Evolutionary conservation across 2,113 vertebrate species (phyloP).

Genomic region (Hystrix brachyura): DNA sequence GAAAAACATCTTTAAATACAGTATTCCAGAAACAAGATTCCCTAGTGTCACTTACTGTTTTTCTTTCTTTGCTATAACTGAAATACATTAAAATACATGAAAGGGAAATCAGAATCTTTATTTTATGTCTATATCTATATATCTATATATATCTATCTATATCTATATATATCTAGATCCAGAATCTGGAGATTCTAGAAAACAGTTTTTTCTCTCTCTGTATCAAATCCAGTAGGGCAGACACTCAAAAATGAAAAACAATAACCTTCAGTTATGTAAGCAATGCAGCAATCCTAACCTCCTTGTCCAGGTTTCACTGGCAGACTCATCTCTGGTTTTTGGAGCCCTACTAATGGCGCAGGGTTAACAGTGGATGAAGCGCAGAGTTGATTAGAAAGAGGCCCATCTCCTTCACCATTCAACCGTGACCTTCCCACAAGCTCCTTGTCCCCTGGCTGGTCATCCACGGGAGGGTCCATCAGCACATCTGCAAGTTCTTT

Average conservation of each 20-base stretch:
- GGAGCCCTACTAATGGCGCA: conserved; percentile 89
- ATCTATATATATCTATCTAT: no score
- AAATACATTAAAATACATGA: conserved; percentile 10
- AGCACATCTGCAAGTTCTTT: conserved; percentile 97
- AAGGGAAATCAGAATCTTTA: conserved; percentile 39
- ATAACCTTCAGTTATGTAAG: conserved; percentile 76
- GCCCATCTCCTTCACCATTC: conserved; percentile 89
- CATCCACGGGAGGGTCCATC: conserved; percentile 97
- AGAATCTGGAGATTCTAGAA: conserved; percentile 30
- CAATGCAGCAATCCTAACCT: conserved; percentile 89
- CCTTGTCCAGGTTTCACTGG: conserved; percentile 95
- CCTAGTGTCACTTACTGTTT: background rate
- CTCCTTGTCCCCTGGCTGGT: conserved; percentile 86
- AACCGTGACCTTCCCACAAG: conserved; percentile 86
- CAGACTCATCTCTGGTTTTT: conserved; percentile 95
- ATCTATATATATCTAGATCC: background rate
- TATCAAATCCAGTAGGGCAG: conserved; percentile 44
- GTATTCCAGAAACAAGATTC: background rate
- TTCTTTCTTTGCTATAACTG: background rate
- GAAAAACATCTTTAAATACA: conserved; percentile 35
- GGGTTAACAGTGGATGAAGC: conserved; percentile 90
- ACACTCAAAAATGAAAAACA: conserved; percentile 77
- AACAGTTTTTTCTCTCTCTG: conserved; percentile 41
- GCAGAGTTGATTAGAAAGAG: conserved; percentile 87
- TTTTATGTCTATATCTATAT: no score